Evolutionary conservation across 1,140 invertebrate genomes (phyloP), one percentile per base, ranked within the genome.

Genomic region (Drosophila auraria): DNA sequence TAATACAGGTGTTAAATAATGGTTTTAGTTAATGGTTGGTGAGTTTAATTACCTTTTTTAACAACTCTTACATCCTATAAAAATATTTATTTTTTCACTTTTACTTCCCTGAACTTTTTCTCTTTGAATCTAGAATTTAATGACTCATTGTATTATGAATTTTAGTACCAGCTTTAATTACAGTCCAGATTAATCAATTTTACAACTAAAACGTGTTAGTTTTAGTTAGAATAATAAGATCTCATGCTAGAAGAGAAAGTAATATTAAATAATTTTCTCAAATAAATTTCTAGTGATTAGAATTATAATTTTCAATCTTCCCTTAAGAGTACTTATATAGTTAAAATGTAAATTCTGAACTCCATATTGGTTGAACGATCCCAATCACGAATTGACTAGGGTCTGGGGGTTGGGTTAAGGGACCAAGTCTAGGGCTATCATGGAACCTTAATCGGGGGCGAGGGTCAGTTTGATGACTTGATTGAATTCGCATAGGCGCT

Each of bases 401-500:
- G 25, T 17, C 63, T 14, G 3, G 4, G 3, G 6, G 8, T 44
- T 38, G 9, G 8, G 11, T 36, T 17, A 15, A 15, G 62, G 17
- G 33, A 12, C 12, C 20, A 20, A 20, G 20, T 20, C 20, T 9
- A 51, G 64, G 38, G 36, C 47, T 42, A 15, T 20, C 36, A 15
- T 20, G 40, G 68, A 38, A 49, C 36, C 63, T 1, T 20, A 20
- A 42, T 50, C 65, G 53, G 74, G 58, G 51, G 72, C 53, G 59
- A 64, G 71, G 71, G 71, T 78, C 51, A 44, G 75, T n/a, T 76
- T 80, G 77, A 80, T 73, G 58, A 78, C 62, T 78, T 87, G 87
- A 89, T 87, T 87, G 84, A 77, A 89, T 89, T 87, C 73, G 74
- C 70, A 81, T 78, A 73, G 77, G 63, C 82, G 72, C 78, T 79